Evolutionary conservation across 1,140 invertebrate species (phyloP).

Genomic region (Hesperophylax magnus): DNA sequence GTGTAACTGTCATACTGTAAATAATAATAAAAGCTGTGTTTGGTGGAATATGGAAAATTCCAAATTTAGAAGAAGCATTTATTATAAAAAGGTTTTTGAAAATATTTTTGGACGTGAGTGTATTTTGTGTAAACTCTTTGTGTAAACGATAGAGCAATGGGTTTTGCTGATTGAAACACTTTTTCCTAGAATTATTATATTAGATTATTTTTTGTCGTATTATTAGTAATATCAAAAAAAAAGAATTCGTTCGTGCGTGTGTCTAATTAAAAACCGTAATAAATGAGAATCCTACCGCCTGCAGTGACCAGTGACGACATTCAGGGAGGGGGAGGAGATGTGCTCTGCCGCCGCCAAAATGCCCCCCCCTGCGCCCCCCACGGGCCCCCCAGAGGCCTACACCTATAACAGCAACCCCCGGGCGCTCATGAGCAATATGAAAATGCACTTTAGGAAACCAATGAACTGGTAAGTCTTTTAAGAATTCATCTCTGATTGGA

Average conservation of each 20-base stretch:
- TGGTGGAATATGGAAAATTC: too few species aligned
- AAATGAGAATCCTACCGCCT: neutral
- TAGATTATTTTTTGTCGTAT: neutral
- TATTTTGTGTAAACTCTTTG: too few species aligned
- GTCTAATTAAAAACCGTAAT: neutral
- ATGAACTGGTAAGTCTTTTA: conserved; percentile 18
- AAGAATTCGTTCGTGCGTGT: neutral
- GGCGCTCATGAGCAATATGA: conserved; percentile 68
- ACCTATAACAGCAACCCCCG: conserved; percentile 67
- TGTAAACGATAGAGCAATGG: too few species aligned
- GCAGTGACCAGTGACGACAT: neutral
- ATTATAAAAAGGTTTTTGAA: too few species aligned
- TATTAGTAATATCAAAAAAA: neutral
- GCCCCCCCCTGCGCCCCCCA: conserved; percentile 38
- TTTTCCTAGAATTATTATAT: neutral
- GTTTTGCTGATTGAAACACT: too few species aligned
- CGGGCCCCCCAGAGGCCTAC: conserved; percentile 61
- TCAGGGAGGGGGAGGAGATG: neutral
- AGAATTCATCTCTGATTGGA: too few species aligned
- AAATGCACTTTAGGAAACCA: conserved; percentile 63
- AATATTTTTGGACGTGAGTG: too few species aligned
- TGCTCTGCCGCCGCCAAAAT: conserved; percentile 1
- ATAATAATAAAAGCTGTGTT: too few species aligned
- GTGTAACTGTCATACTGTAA: neutral
- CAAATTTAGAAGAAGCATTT: too few species aligned